Conservation (phyloP, 2,888 invertebrate genomes). For the Gerris lacustris region DNA sequence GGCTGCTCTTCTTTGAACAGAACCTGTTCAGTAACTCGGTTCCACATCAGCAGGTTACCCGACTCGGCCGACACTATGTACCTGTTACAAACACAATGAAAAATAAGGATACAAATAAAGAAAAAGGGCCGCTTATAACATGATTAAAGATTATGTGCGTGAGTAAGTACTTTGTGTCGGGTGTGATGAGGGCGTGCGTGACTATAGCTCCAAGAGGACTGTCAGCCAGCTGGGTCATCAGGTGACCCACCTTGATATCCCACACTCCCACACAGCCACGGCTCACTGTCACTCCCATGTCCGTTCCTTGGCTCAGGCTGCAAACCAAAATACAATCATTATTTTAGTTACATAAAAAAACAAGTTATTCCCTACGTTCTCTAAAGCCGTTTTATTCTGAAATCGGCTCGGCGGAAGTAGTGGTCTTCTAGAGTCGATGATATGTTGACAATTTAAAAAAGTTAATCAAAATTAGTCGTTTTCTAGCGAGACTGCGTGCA, state of each 20-base stretch:
- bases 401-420: too few species aligned
- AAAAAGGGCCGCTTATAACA: not conserved
- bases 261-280: constrained; percentile 90
- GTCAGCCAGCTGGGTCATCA: constrained; percentile 78
- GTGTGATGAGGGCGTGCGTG: constrained; percentile 79
- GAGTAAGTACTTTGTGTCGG: constrained; percentile 52
- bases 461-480: too few species aligned
- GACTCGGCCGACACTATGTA: constrained; percentile 84
- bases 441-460: too few species aligned
- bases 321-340: constrained; percentile 1
- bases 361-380: not conserved
- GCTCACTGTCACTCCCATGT: constrained; percentile 82
- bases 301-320: constrained; percentile 63
- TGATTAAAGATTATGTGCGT: not conserved
- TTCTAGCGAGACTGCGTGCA: too few species aligned
- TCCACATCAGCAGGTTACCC: constrained; percentile 82
- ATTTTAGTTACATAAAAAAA: not conserved
- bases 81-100: constrained; percentile 33
- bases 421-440: too few species aligned
- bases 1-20: constrained; percentile 72
- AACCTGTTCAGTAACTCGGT: constrained; percentile 49
- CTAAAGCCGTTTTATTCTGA: not conserved
- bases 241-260: constrained; percentile 73
- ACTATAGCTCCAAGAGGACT: constrained; percentile 88
- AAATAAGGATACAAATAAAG: not conserved